Evolutionary conservation across 1,140 invertebrate genomes (phyloP).

Genomic region (Mactra quadrangularis): DNA sequence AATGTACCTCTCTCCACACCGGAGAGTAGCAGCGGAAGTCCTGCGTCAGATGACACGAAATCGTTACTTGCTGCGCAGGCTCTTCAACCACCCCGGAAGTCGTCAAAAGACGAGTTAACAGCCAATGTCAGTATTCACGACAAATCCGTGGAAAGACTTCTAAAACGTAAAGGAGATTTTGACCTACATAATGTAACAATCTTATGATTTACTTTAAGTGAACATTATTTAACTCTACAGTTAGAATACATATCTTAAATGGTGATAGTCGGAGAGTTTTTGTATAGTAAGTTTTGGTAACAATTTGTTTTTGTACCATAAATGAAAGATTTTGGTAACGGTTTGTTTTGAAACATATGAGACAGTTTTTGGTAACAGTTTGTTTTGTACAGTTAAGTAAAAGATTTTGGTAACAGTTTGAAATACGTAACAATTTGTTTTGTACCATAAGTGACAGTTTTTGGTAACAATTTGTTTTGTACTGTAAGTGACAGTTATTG

Average conservation of each 20-base stretch:
- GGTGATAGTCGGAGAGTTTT: too few relatives aligned
- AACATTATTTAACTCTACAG: background rate
- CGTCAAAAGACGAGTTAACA: conserved; percentile 63
- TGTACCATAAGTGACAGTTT: too few relatives aligned
- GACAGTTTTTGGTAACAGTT: too few relatives aligned
- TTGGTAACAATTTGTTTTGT: too few relatives aligned
- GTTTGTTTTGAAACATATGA: too few relatives aligned
- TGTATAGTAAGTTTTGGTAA: too few relatives aligned
- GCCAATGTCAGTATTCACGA: conserved; percentile 72
- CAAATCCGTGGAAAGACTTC: conserved; percentile 70
- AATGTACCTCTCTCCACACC: conserved; percentile 77
- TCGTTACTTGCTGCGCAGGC: conserved; percentile 44
- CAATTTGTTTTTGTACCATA: too few relatives aligned
- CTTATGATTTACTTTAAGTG: conserved; percentile 37
- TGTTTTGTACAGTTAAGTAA: too few relatives aligned
- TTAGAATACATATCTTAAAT: conserved; percentile 22
- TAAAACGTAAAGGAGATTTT: conserved; percentile 59
- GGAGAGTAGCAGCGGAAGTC: conserved; percentile 75
- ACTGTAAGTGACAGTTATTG: too few relatives aligned
- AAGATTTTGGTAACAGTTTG: too few relatives aligned
- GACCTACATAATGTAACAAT: conserved; percentile 56
- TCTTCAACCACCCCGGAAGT: conserved; percentile 53
- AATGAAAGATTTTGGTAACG: too few relatives aligned
- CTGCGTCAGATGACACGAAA: conserved; percentile 61
- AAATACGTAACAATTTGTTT: too few relatives aligned